Conservation (phyloP, 2,888 invertebrate species). For the Rhabditophanes sp. region DNA sequence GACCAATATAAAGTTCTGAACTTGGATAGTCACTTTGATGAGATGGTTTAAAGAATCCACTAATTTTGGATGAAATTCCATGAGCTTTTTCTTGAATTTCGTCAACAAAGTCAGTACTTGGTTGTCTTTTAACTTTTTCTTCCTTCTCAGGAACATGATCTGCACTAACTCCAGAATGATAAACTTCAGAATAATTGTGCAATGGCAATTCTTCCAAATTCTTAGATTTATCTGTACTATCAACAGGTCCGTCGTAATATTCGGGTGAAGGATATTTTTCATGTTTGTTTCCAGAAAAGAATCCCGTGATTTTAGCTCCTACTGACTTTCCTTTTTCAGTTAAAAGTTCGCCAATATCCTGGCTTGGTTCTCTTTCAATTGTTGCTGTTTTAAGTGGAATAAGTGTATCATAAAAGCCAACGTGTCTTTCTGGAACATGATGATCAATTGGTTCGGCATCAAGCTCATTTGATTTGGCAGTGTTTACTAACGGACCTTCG, state of each 20-base stretch:
- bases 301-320: constrained; percentile 3
- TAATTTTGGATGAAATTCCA: constrained; percentile 8
- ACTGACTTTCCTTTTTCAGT: not conserved
- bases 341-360: not conserved
- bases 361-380: constrained; percentile 7
- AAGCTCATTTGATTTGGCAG: constrained; percentile 10
- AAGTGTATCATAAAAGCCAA: constrained; percentile 3
- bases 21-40: constrained; percentile 9
- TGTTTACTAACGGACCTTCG: constrained; percentile 14
- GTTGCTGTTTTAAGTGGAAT: constrained; percentile 5
- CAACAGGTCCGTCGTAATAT: constrained; percentile 13
- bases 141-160: constrained; percentile 8
- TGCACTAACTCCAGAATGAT: constrained; percentile 9
- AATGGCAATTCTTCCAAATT: constrained; percentile 17
- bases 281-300: constrained; percentile 11
- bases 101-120: constrained; percentile 4
- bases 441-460: constrained; percentile 13
- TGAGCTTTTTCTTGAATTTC: constrained; percentile 6
- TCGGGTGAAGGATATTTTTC: constrained; percentile 12
- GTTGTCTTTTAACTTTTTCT: constrained; percentile 5
- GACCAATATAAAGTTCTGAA: constrained; percentile 7
- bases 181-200: constrained; percentile 11
- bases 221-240: constrained; percentile 8
- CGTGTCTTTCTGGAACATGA: constrained; percentile 12
- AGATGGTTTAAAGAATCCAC: constrained; percentile 9